Evolutionary conservation across 2,888 invertebrate genomes (phyloP).

Genomic region (Spialia ferax): DNA sequence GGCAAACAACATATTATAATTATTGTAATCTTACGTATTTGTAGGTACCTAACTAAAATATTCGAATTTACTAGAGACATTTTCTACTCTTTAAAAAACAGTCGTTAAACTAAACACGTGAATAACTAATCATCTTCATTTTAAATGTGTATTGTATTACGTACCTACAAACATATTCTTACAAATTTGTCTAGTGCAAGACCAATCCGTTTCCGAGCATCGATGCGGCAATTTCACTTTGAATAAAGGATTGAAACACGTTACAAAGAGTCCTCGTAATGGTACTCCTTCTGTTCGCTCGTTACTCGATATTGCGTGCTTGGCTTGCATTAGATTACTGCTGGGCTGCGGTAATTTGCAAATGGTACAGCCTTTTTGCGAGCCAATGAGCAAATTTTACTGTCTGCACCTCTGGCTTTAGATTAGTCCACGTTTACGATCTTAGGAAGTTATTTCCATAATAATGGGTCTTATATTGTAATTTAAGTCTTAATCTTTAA

Average conservation of each 20-base stretch:
- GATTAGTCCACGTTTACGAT: constrained; percentile 20
- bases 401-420: constrained; percentile 12
- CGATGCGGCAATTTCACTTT: constrained; percentile 50
- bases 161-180: neutral
- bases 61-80: no score
- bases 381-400: constrained; percentile 25
- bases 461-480: neutral
- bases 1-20: no score
- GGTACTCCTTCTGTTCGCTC: constrained; percentile 44
- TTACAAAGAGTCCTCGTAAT: constrained; percentile 37
- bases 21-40: no score
- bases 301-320: constrained; percentile 52
- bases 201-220: constrained; percentile 50
- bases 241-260: constrained; percentile 40
- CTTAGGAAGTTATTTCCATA: neutral
- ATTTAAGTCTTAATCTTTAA: no score
- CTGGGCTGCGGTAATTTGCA: constrained; percentile 44
- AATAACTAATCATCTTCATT: neutral
- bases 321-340: constrained; percentile 50
- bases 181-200: constrained; percentile 8
- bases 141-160: neutral
- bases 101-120: no score
- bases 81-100: neutral
- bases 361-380: constrained; percentile 44
- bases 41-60: no score